Evolutionary conservation across 2,797 vertebrate species (phyloP), one percentile per base, ranked within the genome.

Genomic region (Tadarida brasiliensis): DNA sequence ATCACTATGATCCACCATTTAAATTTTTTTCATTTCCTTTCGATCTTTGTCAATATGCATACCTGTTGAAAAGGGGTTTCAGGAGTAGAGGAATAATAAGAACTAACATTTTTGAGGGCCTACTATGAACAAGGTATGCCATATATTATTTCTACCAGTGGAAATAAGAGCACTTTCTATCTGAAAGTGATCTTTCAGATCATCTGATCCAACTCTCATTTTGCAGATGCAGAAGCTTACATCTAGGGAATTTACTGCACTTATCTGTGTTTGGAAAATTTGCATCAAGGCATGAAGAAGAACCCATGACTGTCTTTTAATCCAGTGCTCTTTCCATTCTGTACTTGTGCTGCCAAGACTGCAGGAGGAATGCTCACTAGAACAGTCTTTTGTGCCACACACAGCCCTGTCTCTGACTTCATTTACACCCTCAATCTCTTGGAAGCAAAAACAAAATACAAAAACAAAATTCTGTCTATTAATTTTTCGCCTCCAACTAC

Each of bases 171-270:
- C 33, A 80, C 74, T 88, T 83, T 86, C 16, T 59, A 54, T 63
- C 28, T 82, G 74, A 82, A 63, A 82, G 39, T 28, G 15, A 86
- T 26, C 33, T 91, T 94, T 87, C 28, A 70, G 33, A 2, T 95
- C 78, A 82, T 92, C 2, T 65, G 33, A 88, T 28, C 17, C 24
- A 57, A 73, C 16, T 68, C 39, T 57, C 14, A 82, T 67, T 92
- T 96, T 94, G n/a, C 12, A 82, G 56, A 71, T 51, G 5, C 63
- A 94, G 68, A 95, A 93, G 39, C 51, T 90, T 85, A 88, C 81
- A 77, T 61, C 3, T 78, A 47, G n/a, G 39, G 20, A 56, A 44
- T 67, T 86, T 65, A 92, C 73, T 39, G 4, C 12, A 76, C 4
- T 65, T 20, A 68, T n/a, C 30, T 15, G 14, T 57, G 30, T 77